Evolutionary conservation across 2,888 invertebrate genomes (phyloP), one percentile per base, ranked within the genome.

Genomic region (Acholoe squamosa): DNA sequence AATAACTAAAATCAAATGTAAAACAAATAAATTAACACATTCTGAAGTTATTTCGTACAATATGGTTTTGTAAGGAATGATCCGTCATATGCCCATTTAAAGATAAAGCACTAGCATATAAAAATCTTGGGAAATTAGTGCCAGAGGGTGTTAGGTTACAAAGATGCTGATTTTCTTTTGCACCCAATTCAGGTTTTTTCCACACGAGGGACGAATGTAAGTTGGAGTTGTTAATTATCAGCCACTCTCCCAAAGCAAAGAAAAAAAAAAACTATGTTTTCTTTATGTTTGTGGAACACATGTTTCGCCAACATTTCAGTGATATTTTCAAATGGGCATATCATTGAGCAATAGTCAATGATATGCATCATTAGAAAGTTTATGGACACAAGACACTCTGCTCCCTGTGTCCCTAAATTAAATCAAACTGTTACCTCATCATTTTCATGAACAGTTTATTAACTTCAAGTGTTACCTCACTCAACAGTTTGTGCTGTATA

Each of bases 191-290:
- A 86, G 86, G 86, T 86, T 86, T 56, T 86, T 86, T 86, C 86
- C 86, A 25, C 86, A 86, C 86, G 86, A 86, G 52, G 86, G 86
- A 86, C 54, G 86, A 86, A 86, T 86, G 86, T 86, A 86, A 86
- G 86, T 86, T 86, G 52, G 84, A 51, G 86, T 54, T 56, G 56
- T 86, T n/a, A n/a, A n/a, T n/a, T 86, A 52, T 86, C n/a, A 54
- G 31, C 86, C 52, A 31, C 86, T 52, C 22, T 71, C 31, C 71
- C 71, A 71, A 14, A 7, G n/a, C n/a, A 16, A 12, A 54, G n/a
- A n/a, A n/a, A n/a, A n/a, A n/a, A n/a, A 61, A 28, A 22, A 71
- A 25, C 1, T 25, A 71, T 71, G 3, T 22, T 71, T 71, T 10
- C 3, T 14, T 71, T 0, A 71, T 14, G 71, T 71, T 25, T n/a